phyloP scores from a whole-genome alignment of 2,888 invertebrate genomes.

The Gastracanthus pulcherrimus region DNA sequence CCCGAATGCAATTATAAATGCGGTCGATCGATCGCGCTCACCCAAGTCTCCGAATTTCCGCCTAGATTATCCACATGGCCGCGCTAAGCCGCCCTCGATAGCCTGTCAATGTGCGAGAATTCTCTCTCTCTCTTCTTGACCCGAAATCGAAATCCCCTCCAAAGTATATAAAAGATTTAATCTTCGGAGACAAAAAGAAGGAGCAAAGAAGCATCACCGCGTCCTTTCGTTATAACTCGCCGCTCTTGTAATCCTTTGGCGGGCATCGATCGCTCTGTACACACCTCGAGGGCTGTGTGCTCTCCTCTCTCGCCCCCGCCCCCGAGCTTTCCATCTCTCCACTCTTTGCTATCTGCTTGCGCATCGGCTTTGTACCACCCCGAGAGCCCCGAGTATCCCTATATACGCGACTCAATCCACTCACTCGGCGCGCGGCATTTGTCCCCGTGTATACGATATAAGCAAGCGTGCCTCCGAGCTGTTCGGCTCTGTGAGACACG shows the following conservation, averaged over 20 bases:
- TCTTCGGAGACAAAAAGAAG: neutral
- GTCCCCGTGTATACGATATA: neutral
- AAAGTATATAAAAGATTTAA: neutral
- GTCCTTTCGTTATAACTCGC: too few relatives aligned
- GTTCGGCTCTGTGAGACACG: too few relatives aligned
- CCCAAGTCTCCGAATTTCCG: neutral
- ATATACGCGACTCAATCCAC: slow-evolving; percentile 16
- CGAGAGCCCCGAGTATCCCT: neutral
- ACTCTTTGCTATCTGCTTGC: slow-evolving; percentile 10
- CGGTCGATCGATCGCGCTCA: too few relatives aligned
- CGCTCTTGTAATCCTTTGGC: slow-evolving; percentile 30
- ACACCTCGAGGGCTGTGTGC: neutral
- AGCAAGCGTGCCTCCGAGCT: too few relatives aligned
- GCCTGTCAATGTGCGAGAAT: slow-evolving; percentile 2
- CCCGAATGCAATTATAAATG: too few relatives aligned
- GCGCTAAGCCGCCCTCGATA: neutral
- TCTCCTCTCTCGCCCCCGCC: neutral
- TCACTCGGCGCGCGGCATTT: too few relatives aligned
- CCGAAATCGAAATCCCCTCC: slow-evolving; percentile 9
- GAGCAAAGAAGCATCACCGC: too few relatives aligned
- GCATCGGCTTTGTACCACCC: slow-evolving; percentile 8
- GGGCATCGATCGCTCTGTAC: slow-evolving; percentile 16
- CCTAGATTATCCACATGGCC: neutral
- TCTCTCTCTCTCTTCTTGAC: neutral
- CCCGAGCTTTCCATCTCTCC: slow-evolving; percentile 30